Percentiles rank a stretch among this genome's conserved stretches.
Evolutionary conservation across 2,797 vertebrate genomes (phyloP).

Genomic region (Macrochelys suwanniensis): DNA sequence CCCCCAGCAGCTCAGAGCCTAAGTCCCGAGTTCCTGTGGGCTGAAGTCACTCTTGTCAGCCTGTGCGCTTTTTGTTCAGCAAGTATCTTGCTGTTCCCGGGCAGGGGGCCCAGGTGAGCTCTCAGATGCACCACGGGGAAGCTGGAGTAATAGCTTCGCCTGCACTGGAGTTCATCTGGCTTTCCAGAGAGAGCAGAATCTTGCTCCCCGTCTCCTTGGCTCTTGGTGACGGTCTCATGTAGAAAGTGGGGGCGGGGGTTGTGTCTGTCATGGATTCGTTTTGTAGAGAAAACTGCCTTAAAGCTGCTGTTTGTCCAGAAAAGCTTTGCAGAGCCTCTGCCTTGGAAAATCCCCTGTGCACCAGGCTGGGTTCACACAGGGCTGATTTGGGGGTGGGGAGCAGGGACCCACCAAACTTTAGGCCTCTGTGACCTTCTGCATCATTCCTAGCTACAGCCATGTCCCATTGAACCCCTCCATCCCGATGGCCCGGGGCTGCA

Average conservation of each 20-base stretch:
- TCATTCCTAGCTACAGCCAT: not conserved
- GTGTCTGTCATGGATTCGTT: not conserved
- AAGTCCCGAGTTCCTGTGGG: not conserved
- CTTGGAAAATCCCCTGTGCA: not conserved
- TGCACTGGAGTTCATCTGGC: not conserved
- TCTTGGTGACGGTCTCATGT: rapidly evolving
- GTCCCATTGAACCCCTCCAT: too few relatives aligned
- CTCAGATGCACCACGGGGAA: not conserved
- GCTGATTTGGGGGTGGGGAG: not conserved
- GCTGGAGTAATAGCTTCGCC: not conserved
- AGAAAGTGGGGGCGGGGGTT: not conserved
- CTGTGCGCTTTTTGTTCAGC: not conserved
- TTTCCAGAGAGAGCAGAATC: not conserved
- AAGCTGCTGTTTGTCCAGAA: not conserved
- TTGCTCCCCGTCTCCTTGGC: rapidly evolving
- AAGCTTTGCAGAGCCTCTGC: rapidly evolving
- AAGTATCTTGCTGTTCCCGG: not conserved
- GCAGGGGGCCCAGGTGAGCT: rapidly evolving
- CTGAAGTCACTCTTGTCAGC: not conserved
- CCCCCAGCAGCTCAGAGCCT: not conserved
- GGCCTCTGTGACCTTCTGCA: not conserved
- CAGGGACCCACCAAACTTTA: not conserved
- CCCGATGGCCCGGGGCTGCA: not conserved
- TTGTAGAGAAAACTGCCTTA: not conserved
- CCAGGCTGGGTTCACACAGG: rapidly evolving